Percentiles rank a stretch among this genome's conserved stretches.
Evolutionary conservation across 2,888 invertebrate genomes (phyloP).

Genomic region (Dicyrtomina minuta): DNA sequence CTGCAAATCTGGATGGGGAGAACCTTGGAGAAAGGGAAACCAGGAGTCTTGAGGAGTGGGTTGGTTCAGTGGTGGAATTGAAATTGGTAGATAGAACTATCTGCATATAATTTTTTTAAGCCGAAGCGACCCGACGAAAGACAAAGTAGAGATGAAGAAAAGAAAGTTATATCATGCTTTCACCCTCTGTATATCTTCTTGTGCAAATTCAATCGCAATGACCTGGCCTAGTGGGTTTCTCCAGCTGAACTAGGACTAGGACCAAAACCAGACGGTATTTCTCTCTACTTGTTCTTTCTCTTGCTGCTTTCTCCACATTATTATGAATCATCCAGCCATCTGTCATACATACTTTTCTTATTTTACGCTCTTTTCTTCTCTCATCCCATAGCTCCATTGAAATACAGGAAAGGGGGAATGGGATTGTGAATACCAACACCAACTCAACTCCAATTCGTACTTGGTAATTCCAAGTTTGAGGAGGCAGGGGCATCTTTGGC

Average conservation of each 20-base stretch:
- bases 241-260: not conserved
- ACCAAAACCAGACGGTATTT: slow-evolving; percentile 17
- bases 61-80: no score
- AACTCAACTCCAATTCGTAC: no score
- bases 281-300: not conserved
- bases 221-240: no score
- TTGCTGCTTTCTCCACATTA: slow-evolving; percentile 3
- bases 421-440: no score
- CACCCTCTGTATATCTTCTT: not conserved
- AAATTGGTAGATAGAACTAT: not conserved
- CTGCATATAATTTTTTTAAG: slow-evolving; percentile 1
- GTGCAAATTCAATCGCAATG: no score
- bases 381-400: not conserved
- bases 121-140: not conserved
- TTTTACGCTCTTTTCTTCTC: slow-evolving; percentile 6
- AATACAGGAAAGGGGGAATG: no score
- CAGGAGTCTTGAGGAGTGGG: no score
- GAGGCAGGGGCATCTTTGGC: no score
- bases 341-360: slow-evolving; percentile 23
- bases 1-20: no score
- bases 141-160: not conserved
- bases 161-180: not conserved
- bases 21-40: no score
- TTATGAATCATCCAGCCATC: slow-evolving; percentile 30
- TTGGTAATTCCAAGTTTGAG: no score